Conservation (phyloP, 2,113 vertebrate genomes). For the Ammodytes marinus region DNA sequence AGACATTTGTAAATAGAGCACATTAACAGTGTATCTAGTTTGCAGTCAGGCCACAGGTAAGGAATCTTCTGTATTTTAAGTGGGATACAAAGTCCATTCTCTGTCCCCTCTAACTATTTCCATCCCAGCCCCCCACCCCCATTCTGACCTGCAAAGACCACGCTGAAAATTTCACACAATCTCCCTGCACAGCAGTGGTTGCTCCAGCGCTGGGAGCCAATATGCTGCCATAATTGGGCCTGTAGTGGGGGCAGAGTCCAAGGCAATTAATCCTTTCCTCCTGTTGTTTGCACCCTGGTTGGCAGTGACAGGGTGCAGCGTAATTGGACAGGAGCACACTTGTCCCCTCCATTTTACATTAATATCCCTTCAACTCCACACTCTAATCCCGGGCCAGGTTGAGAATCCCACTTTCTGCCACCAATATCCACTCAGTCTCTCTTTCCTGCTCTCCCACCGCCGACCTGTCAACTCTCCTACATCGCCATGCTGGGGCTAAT, state of each 20-base stretch:
- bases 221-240: constrained; percentile 99
- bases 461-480: constrained; percentile 75
- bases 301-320: constrained; percentile 94
- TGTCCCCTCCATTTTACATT: constrained; percentile 98
- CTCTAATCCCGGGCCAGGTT: constrained; percentile 91
- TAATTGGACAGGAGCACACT: constrained; percentile 98
- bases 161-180: constrained; percentile 98
- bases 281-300: constrained; percentile 95
- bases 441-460: constrained; percentile 59
- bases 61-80: constrained; percentile 5
- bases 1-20: not conserved
- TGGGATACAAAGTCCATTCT: constrained; percentile 29
- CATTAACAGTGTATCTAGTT: not conserved
- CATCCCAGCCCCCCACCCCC: constrained; percentile 69
- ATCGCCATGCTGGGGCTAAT: constrained; percentile 63
- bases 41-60: not conserved
- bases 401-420: constrained; percentile 72
- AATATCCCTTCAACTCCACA: constrained; percentile 94
- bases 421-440: constrained; percentile 71
- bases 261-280: constrained; percentile 99
- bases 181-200: constrained; percentile 98
- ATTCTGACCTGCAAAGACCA: constrained; percentile 92
- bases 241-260: constrained; percentile 98
- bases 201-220: constrained; percentile 96
- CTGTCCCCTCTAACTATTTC: not conserved